phyloP scores from a whole-genome alignment of 1,140 invertebrate species.

The Lepidostoma basale region DNA sequence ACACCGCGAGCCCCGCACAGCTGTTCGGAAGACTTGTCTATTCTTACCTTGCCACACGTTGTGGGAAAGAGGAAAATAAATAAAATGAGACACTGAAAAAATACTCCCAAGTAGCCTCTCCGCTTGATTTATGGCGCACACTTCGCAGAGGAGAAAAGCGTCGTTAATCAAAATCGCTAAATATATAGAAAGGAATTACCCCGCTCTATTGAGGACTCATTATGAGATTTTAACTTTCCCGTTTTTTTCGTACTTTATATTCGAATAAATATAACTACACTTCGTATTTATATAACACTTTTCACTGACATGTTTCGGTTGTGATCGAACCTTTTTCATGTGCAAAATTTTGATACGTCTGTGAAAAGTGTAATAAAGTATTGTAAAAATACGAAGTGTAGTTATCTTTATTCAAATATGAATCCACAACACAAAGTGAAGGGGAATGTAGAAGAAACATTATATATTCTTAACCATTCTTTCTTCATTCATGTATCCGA shows the following conservation, averaged over 20 bases:
- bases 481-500: too few relatives aligned
- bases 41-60: slow-evolving; percentile 19
- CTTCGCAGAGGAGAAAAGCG: background rate
- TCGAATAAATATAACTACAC: too few relatives aligned
- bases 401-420: too few relatives aligned
- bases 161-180: slow-evolving; percentile 7
- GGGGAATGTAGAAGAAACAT: too few relatives aligned
- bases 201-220: background rate
- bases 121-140: slow-evolving; percentile 14
- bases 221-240: background rate
- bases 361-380: too few relatives aligned
- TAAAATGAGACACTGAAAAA: slow-evolving; percentile 20
- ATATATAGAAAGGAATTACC: background rate
- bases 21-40: slow-evolving; percentile 15
- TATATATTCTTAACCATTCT: too few relatives aligned
- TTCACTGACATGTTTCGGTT: too few relatives aligned
- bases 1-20: background rate
- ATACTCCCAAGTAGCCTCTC: slow-evolving; percentile 1
- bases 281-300: too few relatives aligned
- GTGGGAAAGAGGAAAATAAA: slow-evolving; percentile 22
- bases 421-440: too few relatives aligned
- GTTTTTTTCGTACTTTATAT: background rate
- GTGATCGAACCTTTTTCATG: background rate
- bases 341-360: background rate
- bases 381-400: too few relatives aligned